These are phyloP conservation scores for Neolamprologus toae DNA, from an alignment of 2,113 vertebrate species.

Conservation along the genomic window DNA sequence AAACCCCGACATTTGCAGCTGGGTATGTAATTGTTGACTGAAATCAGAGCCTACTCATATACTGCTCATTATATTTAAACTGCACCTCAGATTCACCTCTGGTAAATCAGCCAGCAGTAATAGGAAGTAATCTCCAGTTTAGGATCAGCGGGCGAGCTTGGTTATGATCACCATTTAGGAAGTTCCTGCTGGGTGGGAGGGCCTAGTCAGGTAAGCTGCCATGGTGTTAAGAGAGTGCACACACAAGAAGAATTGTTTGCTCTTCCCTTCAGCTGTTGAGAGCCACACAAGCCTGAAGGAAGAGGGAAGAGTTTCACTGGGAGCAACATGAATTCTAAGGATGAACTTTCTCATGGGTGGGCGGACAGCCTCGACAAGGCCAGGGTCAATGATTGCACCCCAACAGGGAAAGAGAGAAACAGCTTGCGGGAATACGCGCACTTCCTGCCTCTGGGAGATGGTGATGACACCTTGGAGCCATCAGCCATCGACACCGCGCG, in stretches of 20 bases:
- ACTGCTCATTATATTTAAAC: not conserved
- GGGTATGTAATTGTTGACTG: not conserved
- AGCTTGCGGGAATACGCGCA: not conserved
- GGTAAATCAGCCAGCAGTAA: not conserved
- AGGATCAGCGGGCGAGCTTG: not conserved
- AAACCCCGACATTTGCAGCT: not conserved
- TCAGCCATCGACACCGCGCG: not conserved
- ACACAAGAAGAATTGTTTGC: slow-evolving; percentile 3
- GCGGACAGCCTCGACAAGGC: not conserved
- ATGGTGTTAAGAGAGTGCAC: not conserved
- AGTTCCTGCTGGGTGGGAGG: not conserved
- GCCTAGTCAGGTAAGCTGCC: not conserved
- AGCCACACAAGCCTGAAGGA: not conserved
- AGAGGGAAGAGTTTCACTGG: not conserved
- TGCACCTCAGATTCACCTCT: not conserved
- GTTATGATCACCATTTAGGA: not conserved
- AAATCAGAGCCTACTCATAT: not conserved
- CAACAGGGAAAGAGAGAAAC: not conserved
- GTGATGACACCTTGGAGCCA: not conserved
- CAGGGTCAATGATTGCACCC: not conserved
- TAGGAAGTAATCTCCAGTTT: not conserved
- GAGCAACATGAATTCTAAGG: slow-evolving; percentile 6
- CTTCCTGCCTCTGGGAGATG: not conserved
- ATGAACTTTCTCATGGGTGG: not conserved
- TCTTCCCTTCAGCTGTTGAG: slow-evolving; percentile 16